Evolutionary conservation across 1,140 invertebrate species (phyloP).

Genomic region (Ceratina australensis): DNA sequence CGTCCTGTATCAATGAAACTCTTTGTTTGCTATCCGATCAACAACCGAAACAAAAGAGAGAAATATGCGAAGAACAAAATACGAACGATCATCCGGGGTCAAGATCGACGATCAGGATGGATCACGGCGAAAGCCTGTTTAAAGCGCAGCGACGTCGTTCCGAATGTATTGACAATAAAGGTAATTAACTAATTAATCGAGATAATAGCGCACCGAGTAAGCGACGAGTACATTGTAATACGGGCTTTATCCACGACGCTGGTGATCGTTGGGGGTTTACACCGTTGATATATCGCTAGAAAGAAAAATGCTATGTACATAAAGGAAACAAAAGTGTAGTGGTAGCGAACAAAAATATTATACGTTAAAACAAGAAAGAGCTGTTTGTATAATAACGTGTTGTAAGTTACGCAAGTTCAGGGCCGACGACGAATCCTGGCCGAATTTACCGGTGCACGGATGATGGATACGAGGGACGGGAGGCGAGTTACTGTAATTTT

Average conservation of each 20-base stretch:
- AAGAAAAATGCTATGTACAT: conserved; percentile 72
- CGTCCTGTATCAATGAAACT: conserved; percentile 65
- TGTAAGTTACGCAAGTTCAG: conserved; percentile 72
- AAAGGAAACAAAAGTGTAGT: conserved; percentile 69
- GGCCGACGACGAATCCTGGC: conserved; percentile 71
- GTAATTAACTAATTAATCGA: conserved; percentile 54
- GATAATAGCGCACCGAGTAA: conserved; percentile 54
- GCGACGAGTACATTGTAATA: conserved; percentile 55
- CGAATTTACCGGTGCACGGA: conserved; percentile 55
- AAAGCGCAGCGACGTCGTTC: conserved; percentile 71
- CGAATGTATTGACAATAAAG: conserved; percentile 79
- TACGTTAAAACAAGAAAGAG: conserved; percentile 57
- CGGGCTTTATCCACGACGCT: conserved; percentile 61
- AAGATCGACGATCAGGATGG: neutral
- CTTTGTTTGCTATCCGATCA: conserved; percentile 33
- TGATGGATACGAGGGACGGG: conserved; percentile 21
- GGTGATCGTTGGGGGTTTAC: conserved; percentile 11
- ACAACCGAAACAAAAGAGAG: neutral
- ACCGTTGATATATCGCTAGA: conserved; percentile 68
- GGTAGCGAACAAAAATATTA: conserved; percentile 63
- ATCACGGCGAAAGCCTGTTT: conserved; percentile 18
- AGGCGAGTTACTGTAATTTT: conserved; percentile 62
- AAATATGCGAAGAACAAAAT: neutral
- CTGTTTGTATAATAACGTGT: conserved; percentile 72
- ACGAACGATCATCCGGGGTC: neutral